Evolutionary conservation across 30 jellyfish, hydroid and myxozoan genomes (phyloP), one percentile per base, ranked within the genome.

Genomic region (Phacellophora camtschatica): DNA sequence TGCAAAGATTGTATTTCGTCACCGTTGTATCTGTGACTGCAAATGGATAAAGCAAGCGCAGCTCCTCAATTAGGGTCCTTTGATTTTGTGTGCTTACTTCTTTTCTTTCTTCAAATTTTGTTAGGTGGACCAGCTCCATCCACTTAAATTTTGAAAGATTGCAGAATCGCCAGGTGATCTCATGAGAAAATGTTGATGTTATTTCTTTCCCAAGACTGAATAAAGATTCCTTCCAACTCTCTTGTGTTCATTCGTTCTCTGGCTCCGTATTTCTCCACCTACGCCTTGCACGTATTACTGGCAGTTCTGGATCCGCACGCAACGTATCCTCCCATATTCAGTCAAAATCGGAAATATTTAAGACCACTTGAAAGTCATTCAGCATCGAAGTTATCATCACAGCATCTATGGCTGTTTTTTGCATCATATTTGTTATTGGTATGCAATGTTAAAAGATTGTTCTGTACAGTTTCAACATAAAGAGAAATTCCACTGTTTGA

Each of bases 311-410:
- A 30, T 22, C 71, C 71, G 10, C 28, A 19, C 11, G 22, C 41
- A 57, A 19, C 28, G 71, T 57, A 27, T 57, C 71, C 16, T 5
- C 71, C 71, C 43, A 57, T 19, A 57, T 57, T 57, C 28, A 22
- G 10, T 57, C 35, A 30, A 19, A 57, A 57, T 57, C 41, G 11
- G 28, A 57, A 12, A 19, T 22, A 36, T 27, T 57, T 16, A 57
- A 18, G 23, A 19, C 41, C 39, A 19, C 29, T 19, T 57, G 42
- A 57, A 57, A 57, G 28, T 57, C 71, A 12, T 27, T 30, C 42
- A 57, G 36, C 71, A 57, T 57, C 28, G 71, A 57, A 19, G 71
- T 57, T n/a, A n/a, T n/a, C n/a, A n/a, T n/a, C n/a, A n/a, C n/a
- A n/a, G n/a, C n/a, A n/a, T n/a, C n/a, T n/a, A n/a, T n/a, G n/a